Evolutionary conservation across 2,888 invertebrate genomes (phyloP).

Genomic region (Synanthedon andrenaeformis): DNA sequence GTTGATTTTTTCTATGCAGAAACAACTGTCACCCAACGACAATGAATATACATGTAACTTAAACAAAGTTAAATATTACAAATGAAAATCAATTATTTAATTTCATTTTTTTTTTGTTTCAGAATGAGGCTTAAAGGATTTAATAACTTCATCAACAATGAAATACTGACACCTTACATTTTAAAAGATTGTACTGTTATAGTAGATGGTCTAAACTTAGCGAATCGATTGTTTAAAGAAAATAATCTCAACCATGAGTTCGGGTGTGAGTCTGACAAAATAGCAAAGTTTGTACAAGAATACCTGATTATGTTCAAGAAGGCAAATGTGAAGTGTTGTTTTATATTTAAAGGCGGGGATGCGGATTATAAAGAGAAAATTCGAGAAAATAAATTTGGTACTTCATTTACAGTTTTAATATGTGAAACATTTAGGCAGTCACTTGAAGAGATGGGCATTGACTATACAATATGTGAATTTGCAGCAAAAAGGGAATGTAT

Average conservation of each 20-base stretch:
- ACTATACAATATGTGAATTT: background rate
- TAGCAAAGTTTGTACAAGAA: background rate
- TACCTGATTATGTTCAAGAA: background rate
- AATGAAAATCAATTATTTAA: no score
- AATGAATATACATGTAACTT: no score
- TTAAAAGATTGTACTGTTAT: background rate
- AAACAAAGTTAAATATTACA: no score
- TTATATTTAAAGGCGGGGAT: background rate
- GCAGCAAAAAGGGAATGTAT: background rate
- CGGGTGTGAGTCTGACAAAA: background rate
- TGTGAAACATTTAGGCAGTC: background rate
- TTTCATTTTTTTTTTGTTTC: background rate
- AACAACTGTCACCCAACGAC: no score
- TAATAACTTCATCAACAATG: background rate
- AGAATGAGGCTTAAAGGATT: background rate
- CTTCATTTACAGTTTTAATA: no score
- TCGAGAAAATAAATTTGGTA: background rate
- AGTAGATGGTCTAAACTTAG: background rate
- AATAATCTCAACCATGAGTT: background rate
- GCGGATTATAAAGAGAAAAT: background rate
- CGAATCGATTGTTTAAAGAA: no score
- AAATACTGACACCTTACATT: background rate
- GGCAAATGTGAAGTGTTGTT: background rate
- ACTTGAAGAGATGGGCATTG: background rate
- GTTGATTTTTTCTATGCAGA: no score